These are phyloP conservation scores for Nomada fucata DNA, from an alignment of 2,888 invertebrate species.

Conservation along the genomic window DNA sequence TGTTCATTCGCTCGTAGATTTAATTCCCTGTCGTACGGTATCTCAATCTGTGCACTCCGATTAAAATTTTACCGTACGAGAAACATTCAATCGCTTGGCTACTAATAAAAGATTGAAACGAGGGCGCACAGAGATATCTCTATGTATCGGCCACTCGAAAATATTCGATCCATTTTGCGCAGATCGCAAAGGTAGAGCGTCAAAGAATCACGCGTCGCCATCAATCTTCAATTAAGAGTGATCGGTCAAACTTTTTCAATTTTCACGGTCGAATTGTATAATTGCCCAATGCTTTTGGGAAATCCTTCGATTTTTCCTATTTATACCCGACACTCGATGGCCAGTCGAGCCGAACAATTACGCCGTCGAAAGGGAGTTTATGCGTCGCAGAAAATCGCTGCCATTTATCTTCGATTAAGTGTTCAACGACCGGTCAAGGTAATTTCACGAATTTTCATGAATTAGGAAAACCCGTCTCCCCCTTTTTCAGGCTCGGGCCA, in stretches of 20 bases:
- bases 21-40: background rate
- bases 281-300: background rate
- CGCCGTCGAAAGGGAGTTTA: conserved; percentile 16
- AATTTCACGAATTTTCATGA: conserved; percentile 83
- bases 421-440: conserved; percentile 81
- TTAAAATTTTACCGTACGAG: too few species aligned
- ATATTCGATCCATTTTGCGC: background rate
- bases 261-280: conserved; percentile 72
- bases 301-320: background rate
- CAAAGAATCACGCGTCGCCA: conserved; percentile 60
- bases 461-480: conserved; percentile 78
- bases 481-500: conserved; percentile 33
- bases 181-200: background rate
- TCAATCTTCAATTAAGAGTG: conserved; percentile 82
- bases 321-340: background rate
- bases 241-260: conserved; percentile 80
- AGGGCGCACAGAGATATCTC: background rate
- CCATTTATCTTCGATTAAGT: conserved; percentile 84
- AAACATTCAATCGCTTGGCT: too few species aligned
- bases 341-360: conserved; percentile 26
- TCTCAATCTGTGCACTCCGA: background rate
- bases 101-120: background rate
- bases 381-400: conserved; percentile 29
- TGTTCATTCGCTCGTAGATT: conserved; percentile 14
- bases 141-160: background rate